Base-by-base conservation (phyloP, 1,140 invertebrate species). In the Saccostrea echinata region DNA sequence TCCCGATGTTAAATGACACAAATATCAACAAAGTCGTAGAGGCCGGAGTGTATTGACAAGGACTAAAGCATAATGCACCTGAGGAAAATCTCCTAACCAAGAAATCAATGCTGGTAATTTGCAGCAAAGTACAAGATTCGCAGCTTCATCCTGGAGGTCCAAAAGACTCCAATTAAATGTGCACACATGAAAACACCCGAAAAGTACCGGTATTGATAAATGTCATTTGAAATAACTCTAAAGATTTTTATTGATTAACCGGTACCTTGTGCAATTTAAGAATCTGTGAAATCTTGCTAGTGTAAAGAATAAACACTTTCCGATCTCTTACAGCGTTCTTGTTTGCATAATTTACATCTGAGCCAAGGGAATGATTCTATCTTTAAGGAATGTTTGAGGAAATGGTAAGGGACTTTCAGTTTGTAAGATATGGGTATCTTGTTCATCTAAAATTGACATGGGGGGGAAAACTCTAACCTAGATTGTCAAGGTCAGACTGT, bases 401-500 rank as follows among this genome's bases (percentile, higher is more conserved):
- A 76, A 76, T 76, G 68, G 68, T 27, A 76, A 76, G 13, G 27
- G 30, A 76, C 68, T 33, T 76, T 76, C 68, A 76, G 27, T 16
- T 11, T 16, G 27, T 16, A 30, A 76, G 68, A 76, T 76, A 30
- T 30, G 27, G 68, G 27, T 27, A 71, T 76, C 68, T 76, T 76
- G 43, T 43, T 76, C 13, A 76, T 76, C 24, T 30, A 76, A 3
- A 76, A 76, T 61, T 61, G 18, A 76, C 43, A 43, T 43, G 4
- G 43, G 43, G 43, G 68, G 27, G 33, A 13, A 76, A 30, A 30
- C 68, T 76, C 24, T 33, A 30, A 76, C 68, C 68, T 30, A 76
- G 68, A 33, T 76, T 76, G 68, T 76, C 68, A 76, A 76, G 68
- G 68, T 33, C 68, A 76, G 68, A 76, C 68, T 30, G 68, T 76